Conservation (phyloP, 2,797 vertebrate genomes). For the Pelodytes ibericus region DNA sequence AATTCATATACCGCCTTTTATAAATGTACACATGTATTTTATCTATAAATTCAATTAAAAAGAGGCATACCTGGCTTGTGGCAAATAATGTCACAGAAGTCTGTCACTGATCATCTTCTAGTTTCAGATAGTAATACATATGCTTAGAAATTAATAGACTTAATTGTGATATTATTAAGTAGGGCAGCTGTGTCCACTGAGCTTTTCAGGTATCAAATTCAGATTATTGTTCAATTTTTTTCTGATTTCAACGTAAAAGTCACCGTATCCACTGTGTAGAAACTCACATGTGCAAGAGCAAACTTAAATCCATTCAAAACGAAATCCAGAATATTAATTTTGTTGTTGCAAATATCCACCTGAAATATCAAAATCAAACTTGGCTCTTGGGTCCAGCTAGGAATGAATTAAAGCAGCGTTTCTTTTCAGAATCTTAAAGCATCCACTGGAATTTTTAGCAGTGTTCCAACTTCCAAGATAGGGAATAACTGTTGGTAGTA, state of each 20-base stretch:
- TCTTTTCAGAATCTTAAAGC: slow-evolving; percentile 34
- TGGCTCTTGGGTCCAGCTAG: slow-evolving; percentile 1
- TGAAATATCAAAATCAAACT: not conserved
- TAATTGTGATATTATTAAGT: not conserved
- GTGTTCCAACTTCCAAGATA: slow-evolving; percentile 38
- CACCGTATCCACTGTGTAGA: slow-evolving; percentile 29
- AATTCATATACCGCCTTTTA: not conserved
- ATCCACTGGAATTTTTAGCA: slow-evolving; percentile 24
- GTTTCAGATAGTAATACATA: slow-evolving; percentile 1
- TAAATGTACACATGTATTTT: not conserved
- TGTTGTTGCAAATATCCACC: slow-evolving; percentile 33
- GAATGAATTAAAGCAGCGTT: slow-evolving; percentile 18
- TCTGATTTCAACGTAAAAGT: slow-evolving; percentile 1
- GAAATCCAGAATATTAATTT: slow-evolving; percentile 22
- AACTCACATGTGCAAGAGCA: not conserved
- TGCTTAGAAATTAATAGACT: not conserved
- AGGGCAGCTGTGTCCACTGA: not conserved
- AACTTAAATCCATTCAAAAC: slow-evolving; percentile 33
- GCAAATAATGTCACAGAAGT: slow-evolving; percentile 30
- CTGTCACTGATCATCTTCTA: slow-evolving; percentile 41
- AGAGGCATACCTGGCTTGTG: slow-evolving; percentile 34
- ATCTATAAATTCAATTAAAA: too few relatives aligned
- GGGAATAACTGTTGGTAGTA: slow-evolving; percentile 31
- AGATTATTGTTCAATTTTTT: not conserved
- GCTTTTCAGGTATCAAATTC: not conserved